Conservation (phyloP, 2,797 vertebrate species). For the Acipenser transmontanus region DNA sequence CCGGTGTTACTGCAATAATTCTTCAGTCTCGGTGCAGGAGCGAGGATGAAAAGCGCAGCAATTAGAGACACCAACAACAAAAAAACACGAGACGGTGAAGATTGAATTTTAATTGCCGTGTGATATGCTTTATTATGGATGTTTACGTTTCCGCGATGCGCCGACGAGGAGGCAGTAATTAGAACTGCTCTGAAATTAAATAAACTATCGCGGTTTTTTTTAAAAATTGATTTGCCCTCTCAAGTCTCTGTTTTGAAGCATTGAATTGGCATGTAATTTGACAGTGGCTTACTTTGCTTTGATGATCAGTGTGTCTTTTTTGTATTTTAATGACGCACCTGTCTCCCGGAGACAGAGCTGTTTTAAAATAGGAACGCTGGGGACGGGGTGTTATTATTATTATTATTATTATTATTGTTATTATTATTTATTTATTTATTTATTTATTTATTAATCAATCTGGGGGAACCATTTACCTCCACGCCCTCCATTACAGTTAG, state of each 20-base stretch:
- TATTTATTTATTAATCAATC: no score
- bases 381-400: no score
- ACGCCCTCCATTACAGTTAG: no score
- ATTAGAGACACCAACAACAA: conserved; percentile 41
- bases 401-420: no score
- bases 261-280: not conserved
- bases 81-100: conserved; percentile 35
- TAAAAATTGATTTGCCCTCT: conserved; percentile 29
- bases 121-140: conserved; percentile 42
- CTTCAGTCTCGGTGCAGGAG: conserved; percentile 39
- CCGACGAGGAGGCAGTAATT: conserved; percentile 34
- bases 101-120: conserved; percentile 52
- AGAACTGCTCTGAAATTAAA: conserved; percentile 46
- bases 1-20: conserved; percentile 53
- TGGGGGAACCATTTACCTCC: no score
- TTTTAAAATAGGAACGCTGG: no score
- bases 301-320: conserved; percentile 1
- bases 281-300: conserved; percentile 12
- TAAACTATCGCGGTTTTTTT: conserved; percentile 34
- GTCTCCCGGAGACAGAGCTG: no score
- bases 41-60: conserved; percentile 31
- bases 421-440: no score
- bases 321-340: no score
- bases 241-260: conserved; percentile 12
- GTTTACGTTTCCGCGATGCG: conserved; percentile 40